Conservation (phyloP, 2,113 vertebrate genomes). For the Embiotoca jacksoni region DNA sequence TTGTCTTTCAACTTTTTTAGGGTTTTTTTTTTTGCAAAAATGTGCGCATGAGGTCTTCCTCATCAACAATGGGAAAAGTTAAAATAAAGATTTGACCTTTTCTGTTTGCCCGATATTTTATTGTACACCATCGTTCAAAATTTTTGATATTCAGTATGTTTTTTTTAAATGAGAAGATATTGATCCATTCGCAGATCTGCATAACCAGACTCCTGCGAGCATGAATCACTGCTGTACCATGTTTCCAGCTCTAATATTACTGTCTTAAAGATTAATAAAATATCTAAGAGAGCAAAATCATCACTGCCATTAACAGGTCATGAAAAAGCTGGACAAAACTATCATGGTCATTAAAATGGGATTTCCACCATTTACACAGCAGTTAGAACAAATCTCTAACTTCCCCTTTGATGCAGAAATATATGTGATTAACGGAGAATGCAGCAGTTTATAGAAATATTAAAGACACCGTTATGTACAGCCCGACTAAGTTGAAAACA, state of each 20-base stretch:
- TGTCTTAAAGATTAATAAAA: slow-evolving; percentile 34
- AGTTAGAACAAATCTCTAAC: background rate
- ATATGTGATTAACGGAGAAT: too few relatives aligned
- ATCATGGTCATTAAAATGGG: background rate
- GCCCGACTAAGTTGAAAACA: too few relatives aligned
- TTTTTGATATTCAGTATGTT: background rate
- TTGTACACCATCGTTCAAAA: background rate
- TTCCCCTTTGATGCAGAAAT: too few relatives aligned
- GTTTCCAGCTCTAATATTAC: slow-evolving; percentile 41
- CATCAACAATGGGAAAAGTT: background rate
- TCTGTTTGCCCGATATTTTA: background rate
- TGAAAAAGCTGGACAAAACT: slow-evolving; percentile 7
- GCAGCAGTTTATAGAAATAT: too few relatives aligned
- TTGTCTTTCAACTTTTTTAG: background rate
- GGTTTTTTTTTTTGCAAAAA: background rate
- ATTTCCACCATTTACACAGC: slow-evolving; percentile 15
- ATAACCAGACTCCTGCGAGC: slow-evolving; percentile 6
- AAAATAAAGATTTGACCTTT: too few relatives aligned
- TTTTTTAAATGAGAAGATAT: background rate
- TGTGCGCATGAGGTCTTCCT: background rate
- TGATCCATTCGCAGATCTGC: slow-evolving; percentile 23
- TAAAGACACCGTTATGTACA: too few relatives aligned
- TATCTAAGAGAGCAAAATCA: slow-evolving; percentile 3
- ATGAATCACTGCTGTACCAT: slow-evolving; percentile 38
- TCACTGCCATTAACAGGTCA: slow-evolving; percentile 26